Percentiles rank a stretch among this genome's conserved stretches.
Evolutionary conservation across 2,113 vertebrate species (phyloP).

Genomic region (Ammospiza nelsoni): DNA sequence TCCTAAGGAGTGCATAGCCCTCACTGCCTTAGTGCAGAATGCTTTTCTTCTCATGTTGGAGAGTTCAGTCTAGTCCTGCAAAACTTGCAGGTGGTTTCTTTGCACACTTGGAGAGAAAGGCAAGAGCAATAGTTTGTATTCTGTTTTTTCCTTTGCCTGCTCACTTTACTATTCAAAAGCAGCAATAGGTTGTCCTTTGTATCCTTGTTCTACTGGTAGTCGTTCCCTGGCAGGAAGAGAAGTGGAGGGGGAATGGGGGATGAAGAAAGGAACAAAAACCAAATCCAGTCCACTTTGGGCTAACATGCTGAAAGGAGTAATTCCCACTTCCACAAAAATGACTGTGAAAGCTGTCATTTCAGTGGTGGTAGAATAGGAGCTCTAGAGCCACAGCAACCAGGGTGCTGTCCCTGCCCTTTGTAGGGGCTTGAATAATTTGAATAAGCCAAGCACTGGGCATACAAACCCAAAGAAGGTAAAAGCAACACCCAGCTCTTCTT

Average conservation of each 20-base stretch:
- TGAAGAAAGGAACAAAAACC: not conserved
- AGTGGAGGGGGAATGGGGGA: fast-evolving
- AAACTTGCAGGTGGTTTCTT: not conserved
- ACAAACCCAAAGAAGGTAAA: not conserved
- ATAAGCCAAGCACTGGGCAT: not conserved
- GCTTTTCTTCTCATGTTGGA: not conserved
- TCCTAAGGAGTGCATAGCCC: not conserved
- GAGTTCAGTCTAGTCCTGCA: not conserved
- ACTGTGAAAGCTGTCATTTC: not conserved
- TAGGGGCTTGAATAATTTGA: not conserved
- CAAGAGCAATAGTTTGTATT: not conserved
- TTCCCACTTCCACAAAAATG: not conserved
- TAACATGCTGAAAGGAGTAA: not conserved
- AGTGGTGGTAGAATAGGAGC: not conserved
- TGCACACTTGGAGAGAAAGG: not conserved
- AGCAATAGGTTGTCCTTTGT: not conserved
- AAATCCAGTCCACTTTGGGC: not conserved
- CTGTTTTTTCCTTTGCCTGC: not conserved
- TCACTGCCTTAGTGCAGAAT: not conserved
- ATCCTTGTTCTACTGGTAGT: not conserved
- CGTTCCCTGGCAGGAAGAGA: not conserved
- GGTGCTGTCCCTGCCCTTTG: not conserved
- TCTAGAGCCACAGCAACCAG: not conserved
- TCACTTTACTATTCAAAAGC: not conserved
- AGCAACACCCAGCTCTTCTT: not conserved